These are phyloP conservation scores for Grapholita molesta DNA, from an alignment of 1,140 invertebrate species.

Conservation along the genomic window DNA sequence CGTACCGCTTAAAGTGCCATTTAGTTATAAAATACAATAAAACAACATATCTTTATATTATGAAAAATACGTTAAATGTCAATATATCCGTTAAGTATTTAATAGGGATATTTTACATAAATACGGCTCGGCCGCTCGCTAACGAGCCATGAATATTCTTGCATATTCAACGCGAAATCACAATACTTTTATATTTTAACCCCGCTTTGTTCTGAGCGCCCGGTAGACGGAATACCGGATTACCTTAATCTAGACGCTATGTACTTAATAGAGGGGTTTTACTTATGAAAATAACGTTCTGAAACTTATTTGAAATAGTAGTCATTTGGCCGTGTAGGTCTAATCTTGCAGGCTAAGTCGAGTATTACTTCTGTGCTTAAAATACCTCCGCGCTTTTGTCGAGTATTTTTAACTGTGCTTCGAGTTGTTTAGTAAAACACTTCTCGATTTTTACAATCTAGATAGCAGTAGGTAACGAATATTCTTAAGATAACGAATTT, in stretches of 20 bases:
- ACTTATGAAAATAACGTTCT: background rate
- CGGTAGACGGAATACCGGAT: background rate
- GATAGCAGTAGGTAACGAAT: no score
- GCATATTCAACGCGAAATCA: constrained; percentile 65
- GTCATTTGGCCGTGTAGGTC: no score
- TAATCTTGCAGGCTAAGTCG: no score
- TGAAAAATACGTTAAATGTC: constrained; percentile 10
- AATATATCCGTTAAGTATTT: constrained; percentile 33
- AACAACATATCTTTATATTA: no score
- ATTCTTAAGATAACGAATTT: no score
- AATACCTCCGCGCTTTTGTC: no score
- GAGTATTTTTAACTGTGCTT: no score
- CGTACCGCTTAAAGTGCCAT: no score
- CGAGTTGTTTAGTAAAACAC: no score
- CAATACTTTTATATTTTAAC: constrained; percentile 56
- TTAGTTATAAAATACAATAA: no score
- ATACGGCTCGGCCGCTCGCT: constrained; percentile 44
- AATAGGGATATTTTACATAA: constrained; percentile 53
- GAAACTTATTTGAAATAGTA: background rate
- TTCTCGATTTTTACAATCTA: no score
- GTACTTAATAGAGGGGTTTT: background rate
- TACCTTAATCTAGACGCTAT: background rate
- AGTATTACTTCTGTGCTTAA: no score
- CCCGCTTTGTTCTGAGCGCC: constrained; percentile 5
- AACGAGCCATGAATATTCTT: constrained; percentile 68